Evolutionary conservation across 2,888 invertebrate genomes (phyloP).

Genomic region (Diarsia mendica): DNA sequence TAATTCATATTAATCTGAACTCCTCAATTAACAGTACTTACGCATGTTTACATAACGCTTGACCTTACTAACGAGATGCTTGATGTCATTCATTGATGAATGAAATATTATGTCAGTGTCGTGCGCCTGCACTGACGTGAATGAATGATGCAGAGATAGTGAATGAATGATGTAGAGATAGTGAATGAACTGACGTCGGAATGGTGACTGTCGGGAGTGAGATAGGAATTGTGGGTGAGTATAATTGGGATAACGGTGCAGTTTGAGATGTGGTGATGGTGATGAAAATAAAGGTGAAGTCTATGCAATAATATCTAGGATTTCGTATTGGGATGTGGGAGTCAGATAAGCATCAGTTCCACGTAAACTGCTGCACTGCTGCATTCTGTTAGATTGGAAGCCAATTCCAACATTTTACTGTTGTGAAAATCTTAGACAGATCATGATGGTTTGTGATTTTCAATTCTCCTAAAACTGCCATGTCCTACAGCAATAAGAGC

Average conservation of each 20-base stretch:
- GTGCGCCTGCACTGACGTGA: conserved; percentile 35
- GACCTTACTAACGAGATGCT: conserved; percentile 55
- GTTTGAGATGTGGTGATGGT: neutral
- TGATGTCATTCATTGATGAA: conserved; percentile 50
- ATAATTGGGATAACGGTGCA: neutral
- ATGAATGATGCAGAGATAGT: conserved; percentile 53
- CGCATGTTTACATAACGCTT: conserved; percentile 42
- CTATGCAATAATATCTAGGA: neutral
- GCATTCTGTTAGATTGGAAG: neutral
- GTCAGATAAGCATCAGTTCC: neutral
- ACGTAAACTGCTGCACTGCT: neutral
- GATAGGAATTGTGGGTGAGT: neutral
- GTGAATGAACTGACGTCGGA: conserved; percentile 35
- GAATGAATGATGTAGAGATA: conserved; percentile 52
- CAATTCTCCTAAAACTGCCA: too few species aligned
- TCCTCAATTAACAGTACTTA: conserved; percentile 41
- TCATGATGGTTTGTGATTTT: neutral
- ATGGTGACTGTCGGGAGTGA: conserved; percentile 8
- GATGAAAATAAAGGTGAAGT: too few species aligned
- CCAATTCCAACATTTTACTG: neutral
- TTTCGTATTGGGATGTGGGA: neutral
- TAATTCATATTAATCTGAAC: conserved; percentile 32
- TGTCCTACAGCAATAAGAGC: too few species aligned
- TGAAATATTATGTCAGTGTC: conserved; percentile 61
- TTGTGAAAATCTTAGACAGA: neutral